Evolutionary conservation across 2,888 invertebrate species (phyloP), one percentile per base, ranked within the genome.

Genomic region (Protonemura montana): DNA sequence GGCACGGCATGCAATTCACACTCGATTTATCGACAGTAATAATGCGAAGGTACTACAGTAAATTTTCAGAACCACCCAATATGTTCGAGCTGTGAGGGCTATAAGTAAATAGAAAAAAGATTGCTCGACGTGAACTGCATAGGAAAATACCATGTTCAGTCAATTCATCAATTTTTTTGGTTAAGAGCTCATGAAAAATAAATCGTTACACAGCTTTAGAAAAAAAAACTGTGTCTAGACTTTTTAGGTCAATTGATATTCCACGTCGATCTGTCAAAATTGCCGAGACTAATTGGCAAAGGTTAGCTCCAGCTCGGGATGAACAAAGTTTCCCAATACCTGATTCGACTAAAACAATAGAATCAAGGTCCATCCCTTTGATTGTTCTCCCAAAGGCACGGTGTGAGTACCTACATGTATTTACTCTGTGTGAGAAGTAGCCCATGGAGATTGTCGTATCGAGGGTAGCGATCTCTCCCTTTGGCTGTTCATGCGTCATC

Each of bases 81-180:
- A 59, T 59, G 59, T 59, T 59, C 59, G 59, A 59, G 21, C 59
- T 59, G 59, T 59, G 59, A 59, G 59, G 13, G 59, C 59, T 59
- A 59, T 59, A 59, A 59, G 59, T 59, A 59, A 59, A 59, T 59
- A 59, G 59, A 59, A 59, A 59, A 59, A 59, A 59, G 59, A 59
- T 59, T 59, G 59, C 59, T 59, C 59, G 59, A 59, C 59, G 59
- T 59, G 59, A 59, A 59, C 59, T 59, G 59, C 59, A 59, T 59
- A 59, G 16, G 59, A 7, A 21, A 59, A 59, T 16, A 16, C 13
- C 59, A 13, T 59, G 59, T 59, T 59, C 3, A 59, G 59, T 59
- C 59, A 59, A 59, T 59, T 59, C 59, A 59, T 59, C 59, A 59
- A 59, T 21, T 59, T 59, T 59, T 59, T 59, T 59, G 13, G 21